Percentiles rank a stretch among this genome's conserved stretches.
These are phyloP conservation scores for Protonemura montana DNA, from an alignment of 2,888 invertebrate genomes.

Conservation along the genomic window DNA sequence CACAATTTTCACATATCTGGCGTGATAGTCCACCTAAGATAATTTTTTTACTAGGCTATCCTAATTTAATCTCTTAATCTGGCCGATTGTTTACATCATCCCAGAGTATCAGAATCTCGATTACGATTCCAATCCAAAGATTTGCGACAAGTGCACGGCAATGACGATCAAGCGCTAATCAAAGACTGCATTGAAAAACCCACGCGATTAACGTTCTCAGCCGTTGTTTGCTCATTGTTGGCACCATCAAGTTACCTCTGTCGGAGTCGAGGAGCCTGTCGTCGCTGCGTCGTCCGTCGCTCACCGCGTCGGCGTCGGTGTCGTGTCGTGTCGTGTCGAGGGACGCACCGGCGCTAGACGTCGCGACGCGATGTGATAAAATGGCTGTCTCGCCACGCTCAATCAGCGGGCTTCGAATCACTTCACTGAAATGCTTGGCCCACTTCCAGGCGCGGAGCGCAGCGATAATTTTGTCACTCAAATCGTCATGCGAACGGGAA, in stretches of 20 bases:
- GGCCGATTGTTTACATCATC: background rate
- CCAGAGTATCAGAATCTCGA: background rate
- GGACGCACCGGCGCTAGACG: background rate
- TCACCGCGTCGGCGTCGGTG: slow-evolving; percentile 1
- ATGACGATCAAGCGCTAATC: background rate
- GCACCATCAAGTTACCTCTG: background rate
- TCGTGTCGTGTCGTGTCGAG: slow-evolving; percentile 2
- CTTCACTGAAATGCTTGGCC: slow-evolving; percentile 8
- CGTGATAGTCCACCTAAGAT: background rate
- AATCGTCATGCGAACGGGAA: slow-evolving; percentile 26
- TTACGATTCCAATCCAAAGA: background rate
- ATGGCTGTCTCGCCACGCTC: slow-evolving; percentile 26
- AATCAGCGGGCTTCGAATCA: slow-evolving; percentile 12
- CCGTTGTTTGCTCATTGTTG: background rate
- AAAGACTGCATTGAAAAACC: too few species aligned
- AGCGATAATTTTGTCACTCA: slow-evolving; percentile 31
- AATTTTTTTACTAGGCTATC: background rate
- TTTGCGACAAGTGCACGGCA: background rate
- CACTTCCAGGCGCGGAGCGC: background rate
- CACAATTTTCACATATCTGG: background rate
- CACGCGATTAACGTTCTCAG: background rate
- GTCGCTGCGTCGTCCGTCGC: background rate
- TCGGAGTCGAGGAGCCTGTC: background rate
- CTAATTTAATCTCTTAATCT: slow-evolving; percentile 8
- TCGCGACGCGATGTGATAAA: slow-evolving; percentile 14